Base-by-base conservation (phyloP, 2,888 invertebrate genomes). In the Drosophila villosipedis region DNA sequence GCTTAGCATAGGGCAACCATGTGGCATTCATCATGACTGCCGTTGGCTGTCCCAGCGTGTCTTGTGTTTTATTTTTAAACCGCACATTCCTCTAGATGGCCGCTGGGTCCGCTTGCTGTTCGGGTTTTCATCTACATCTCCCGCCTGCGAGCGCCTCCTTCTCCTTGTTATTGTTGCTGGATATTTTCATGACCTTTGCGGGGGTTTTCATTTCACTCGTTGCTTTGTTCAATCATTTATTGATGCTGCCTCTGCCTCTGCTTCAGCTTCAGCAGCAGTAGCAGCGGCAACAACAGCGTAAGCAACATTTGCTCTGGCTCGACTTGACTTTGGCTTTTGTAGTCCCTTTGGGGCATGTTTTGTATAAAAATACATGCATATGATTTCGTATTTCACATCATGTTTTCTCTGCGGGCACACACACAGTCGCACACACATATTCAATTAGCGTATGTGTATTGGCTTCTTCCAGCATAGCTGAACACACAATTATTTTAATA, bases 141-240 rank as follows among this genome's bases (percentile, higher is more conserved):
- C 66, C 57, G 69, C 65, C 63, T 68, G 33, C 30, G 63, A 61
- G 64, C 69, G 61, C 63, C 43, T 73, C n/a, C 33, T 62, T 58
- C 61, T 68, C 53, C 49, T 50, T 67, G 61, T 53, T 68, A 28
- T 49, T 66, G 61, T 62, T 71, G 50, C 53, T 69, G 71, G 60
- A 66, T 87, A 80, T 89, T 84, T 87, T 77, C 84, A 84, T 85
- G 89, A 90, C 87, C 91, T 87, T 90, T 90, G 91, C 84, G 84
- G 87, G 87, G 84, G 91, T 89, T 90, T 90, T 73, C 71, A 77
- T 74, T 79, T 78, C 49, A 49, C 59, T 62, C 77, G 68, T 54
- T 78, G 76, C 79, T 83, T 90, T 89, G 89, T 90, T 86, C 89
- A 90, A 87, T 87, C 90, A 90, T 89, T 90, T 90, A 90, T 90